Conservation (phyloP, 2,888 invertebrate genomes). For the Drosophila maculinotata region DNA sequence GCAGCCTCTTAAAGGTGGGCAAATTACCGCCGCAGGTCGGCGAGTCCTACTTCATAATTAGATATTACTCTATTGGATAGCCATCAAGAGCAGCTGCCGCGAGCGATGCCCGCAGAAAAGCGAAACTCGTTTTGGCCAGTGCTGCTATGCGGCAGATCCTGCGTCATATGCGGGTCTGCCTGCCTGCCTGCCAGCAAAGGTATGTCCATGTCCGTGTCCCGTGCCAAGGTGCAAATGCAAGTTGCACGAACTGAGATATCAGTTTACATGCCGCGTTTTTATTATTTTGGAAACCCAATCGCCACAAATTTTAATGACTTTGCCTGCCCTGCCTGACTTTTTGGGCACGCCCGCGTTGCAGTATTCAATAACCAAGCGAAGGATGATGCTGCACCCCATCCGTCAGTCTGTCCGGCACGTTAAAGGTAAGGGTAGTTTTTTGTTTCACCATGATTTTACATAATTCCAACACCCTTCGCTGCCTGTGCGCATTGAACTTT, state of each 20-base stretch:
- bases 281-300: constrained; percentile 58
- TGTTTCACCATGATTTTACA: constrained; percentile 72
- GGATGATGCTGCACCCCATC: constrained; percentile 51
- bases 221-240: constrained; percentile 78
- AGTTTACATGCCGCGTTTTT: constrained; percentile 58
- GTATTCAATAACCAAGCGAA: constrained; percentile 52
- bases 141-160: constrained; percentile 45
- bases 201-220: constrained; percentile 54
- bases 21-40: constrained; percentile 77
- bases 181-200: constrained; percentile 66
- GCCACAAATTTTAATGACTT: constrained; percentile 72
- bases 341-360: constrained; percentile 58
- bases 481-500: constrained; percentile 55
- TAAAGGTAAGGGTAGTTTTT: constrained; percentile 61
- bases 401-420: constrained; percentile 4
- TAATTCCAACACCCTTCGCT: constrained; percentile 64
- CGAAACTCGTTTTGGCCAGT: constrained; percentile 35
- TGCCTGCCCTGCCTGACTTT: constrained; percentile 56
- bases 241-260: constrained; percentile 64
- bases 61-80: constrained; percentile 35
- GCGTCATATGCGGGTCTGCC: constrained; percentile 61
- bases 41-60: constrained; percentile 50
- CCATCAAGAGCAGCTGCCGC: constrained; percentile 40
- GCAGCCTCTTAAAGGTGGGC: constrained; percentile 70
- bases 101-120: constrained; percentile 62